Percentiles rank a stretch among this genome's conserved stretches.
Conservation (phyloP, 2,797 vertebrate species). For the Diplodus sargus region DNA sequence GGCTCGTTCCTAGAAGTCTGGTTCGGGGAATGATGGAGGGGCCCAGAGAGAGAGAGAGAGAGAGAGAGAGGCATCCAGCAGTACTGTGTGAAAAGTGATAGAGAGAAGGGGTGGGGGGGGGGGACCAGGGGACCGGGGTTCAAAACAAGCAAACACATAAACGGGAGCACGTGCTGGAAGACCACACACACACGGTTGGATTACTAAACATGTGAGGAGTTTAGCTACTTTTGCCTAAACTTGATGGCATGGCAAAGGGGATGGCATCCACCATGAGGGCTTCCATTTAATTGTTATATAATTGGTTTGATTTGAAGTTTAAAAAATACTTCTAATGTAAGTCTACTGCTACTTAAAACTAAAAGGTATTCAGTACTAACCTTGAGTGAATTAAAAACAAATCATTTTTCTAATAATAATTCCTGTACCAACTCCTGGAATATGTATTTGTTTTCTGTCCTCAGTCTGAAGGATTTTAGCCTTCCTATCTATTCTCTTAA, state of each 20-base stretch:
- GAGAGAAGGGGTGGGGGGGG: neutral
- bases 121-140: neutral
- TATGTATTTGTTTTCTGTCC: neutral
- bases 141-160: conserved; percentile 48
- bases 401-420: neutral
- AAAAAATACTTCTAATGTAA: neutral
- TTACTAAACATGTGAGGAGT: neutral
- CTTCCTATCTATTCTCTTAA: conserved; percentile 4
- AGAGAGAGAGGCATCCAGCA: conserved; percentile 54
- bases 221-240: neutral
- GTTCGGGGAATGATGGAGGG: conserved; percentile 61
- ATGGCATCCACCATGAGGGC: no score
- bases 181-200: conserved; percentile 10
- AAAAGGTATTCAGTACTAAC: neutral
- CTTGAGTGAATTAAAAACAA: neutral
- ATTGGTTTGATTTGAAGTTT: neutral
- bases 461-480: neutral
- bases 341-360: neutral
- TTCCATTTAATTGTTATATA: no score
- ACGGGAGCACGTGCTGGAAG: conserved; percentile 26
- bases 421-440: neutral
- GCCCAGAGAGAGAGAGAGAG: conserved; percentile 8
- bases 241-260: neutral
- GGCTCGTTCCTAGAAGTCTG: conserved; percentile 63
- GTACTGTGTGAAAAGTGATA: conserved; percentile 63